These are phyloP conservation scores for Eubasilissa splendida DNA, from an alignment of 2,888 invertebrate species.

Conservation along the genomic window DNA sequence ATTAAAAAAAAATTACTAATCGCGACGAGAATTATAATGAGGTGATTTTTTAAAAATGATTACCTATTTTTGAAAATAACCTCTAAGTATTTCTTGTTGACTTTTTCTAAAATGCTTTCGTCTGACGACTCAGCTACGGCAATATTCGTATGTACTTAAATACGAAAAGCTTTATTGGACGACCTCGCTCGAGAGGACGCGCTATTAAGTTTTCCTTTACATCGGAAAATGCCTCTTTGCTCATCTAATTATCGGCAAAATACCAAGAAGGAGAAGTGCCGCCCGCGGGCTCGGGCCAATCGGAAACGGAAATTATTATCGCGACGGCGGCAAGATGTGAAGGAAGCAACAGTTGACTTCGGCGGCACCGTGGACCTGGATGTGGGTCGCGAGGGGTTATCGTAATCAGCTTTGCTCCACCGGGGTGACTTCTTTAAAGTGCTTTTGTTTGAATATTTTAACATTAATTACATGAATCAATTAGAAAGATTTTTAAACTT, in stretches of 20 bases:
- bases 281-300: background rate
- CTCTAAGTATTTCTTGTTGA: too few species aligned
- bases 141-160: too few species aligned
- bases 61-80: too few species aligned
- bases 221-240: background rate
- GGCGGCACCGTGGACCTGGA: background rate
- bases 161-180: background rate
- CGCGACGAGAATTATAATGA: too few species aligned
- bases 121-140: too few species aligned
- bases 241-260: constrained; percentile 7
- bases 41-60: too few species aligned
- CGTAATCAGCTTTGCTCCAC: background rate
- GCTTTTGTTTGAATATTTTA: too few species aligned
- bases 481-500: too few species aligned
- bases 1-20: too few species aligned
- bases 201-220: background rate
- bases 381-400: background rate
- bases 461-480: too few species aligned
- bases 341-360: background rate
- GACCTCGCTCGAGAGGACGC: background rate
- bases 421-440: background rate
- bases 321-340: background rate
- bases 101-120: too few species aligned
- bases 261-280: background rate
- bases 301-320: constrained; percentile 10